Conservation (phyloP, 2,113 vertebrate genomes). For the Elaphurus davidianus region DNA sequence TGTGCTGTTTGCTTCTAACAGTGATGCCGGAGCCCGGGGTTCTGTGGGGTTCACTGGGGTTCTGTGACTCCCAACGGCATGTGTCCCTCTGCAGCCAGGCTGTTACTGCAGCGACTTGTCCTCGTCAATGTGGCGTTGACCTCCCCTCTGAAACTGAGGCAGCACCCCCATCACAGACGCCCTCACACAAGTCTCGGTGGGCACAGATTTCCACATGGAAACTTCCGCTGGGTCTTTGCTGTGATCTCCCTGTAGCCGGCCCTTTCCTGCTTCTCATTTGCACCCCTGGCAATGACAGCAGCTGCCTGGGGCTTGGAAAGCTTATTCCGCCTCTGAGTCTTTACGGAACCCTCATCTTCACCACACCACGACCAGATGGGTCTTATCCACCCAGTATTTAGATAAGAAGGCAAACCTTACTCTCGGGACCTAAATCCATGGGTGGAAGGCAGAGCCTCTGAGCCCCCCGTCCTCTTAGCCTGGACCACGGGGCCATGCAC, state of each 20-base stretch:
- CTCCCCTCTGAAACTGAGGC: not conserved
- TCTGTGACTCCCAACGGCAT: rapidly evolving
- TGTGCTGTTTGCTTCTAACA: not conserved
- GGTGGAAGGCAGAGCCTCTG: not conserved
- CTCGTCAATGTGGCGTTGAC: rapidly evolving
- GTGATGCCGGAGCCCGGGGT: not conserved
- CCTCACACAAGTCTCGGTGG: not conserved
- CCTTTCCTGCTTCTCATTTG: not conserved
- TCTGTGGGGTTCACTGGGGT: not conserved
- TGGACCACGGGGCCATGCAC: no score
- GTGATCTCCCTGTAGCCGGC: not conserved
- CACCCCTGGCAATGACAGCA: not conserved
- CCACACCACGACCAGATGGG: not conserved
- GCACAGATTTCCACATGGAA: not conserved
- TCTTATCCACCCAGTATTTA: not conserved
- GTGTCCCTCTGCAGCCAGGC: no score
- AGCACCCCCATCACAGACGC: not conserved
- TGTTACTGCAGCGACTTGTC: rapidly evolving
- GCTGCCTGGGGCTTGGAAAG: not conserved
- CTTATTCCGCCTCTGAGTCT: no score
- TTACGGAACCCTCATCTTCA: not conserved
- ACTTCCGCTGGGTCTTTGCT: not conserved
- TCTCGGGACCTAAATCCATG: not conserved
- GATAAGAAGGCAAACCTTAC: not conserved
- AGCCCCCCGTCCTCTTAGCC: not conserved